phyloP scores from a whole-genome alignment of 2,113 vertebrate species.

The Isurus oxyrinchus region DNA sequence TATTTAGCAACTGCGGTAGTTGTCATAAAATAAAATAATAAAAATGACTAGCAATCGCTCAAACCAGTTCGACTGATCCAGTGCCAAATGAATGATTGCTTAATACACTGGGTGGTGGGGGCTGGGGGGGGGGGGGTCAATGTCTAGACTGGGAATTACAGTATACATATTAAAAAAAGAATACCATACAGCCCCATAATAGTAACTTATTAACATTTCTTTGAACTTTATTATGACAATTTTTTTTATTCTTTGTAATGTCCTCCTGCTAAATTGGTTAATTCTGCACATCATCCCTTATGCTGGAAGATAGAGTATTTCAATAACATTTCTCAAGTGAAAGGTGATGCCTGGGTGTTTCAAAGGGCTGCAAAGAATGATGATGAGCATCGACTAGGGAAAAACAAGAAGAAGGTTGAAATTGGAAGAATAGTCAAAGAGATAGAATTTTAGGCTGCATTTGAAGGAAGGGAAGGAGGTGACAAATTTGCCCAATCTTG shows the following conservation, averaged over 20 bases:
- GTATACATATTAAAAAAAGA: neutral
- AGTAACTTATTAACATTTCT: neutral
- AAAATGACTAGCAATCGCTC: neutral
- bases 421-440: neutral
- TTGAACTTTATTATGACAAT: neutral
- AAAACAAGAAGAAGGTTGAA: neutral
- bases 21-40: neutral
- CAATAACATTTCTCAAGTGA: neutral
- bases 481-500: neutral
- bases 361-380: neutral
- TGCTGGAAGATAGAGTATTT: neutral
- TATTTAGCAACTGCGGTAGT: neutral
- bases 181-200: neutral
- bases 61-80: neutral
- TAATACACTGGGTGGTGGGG: too few species aligned
- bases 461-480: neutral
- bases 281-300: neutral
- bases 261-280: neutral
- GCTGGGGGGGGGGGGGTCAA: neutral
- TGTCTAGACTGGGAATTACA: neutral
- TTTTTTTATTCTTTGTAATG: neutral
- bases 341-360: neutral
- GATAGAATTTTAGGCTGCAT: neutral
- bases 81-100: neutral
- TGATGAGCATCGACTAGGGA: neutral